Percentiles rank a stretch among this genome's conserved stretches.
Evolutionary conservation across 2,113 vertebrate species (phyloP).

Genomic region (Lepus europaeus): DNA sequence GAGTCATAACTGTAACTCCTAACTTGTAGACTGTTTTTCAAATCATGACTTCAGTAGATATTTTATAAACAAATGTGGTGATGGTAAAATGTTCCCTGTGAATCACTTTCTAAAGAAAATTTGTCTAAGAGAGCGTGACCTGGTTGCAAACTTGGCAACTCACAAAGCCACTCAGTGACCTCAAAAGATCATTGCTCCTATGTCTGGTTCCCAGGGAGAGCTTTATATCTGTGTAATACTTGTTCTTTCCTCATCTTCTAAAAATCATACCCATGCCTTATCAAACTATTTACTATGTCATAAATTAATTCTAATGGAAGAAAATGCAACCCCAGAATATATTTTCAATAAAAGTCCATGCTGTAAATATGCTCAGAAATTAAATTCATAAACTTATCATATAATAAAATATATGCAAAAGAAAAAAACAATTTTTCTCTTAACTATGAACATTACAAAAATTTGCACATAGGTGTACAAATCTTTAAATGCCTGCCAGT

Average conservation of each 20-base stretch:
- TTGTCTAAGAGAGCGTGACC: neutral
- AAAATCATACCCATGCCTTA: neutral
- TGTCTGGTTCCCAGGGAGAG: fast-evolving
- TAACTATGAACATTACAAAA: neutral
- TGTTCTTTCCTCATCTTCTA: neutral
- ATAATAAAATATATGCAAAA: slow-evolving; percentile 6
- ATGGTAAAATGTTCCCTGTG: neutral
- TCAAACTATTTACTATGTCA: neutral
- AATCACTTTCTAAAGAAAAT: neutral
- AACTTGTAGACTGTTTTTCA: neutral
- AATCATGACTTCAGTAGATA: neutral
- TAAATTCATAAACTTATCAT: neutral
- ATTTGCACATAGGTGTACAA: neutral
- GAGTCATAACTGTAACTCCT: neutral
- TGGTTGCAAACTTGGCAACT: neutral
- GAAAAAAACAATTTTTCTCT: neutral
- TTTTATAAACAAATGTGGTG: neutral
- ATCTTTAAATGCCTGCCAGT: neutral
- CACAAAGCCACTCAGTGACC: fast-evolving
- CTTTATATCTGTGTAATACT: neutral
- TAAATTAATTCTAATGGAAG: neutral
- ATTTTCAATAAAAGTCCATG: neutral
- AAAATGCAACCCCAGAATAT: neutral
- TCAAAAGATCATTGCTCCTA: neutral
- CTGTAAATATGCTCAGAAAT: neutral